A percentile compares a stretch with the other conserved stretches of the same genome.
Evolutionary conservation across 2,113 vertebrate species (phyloP).

Genomic region (Pantherophis guttatus): DNA sequence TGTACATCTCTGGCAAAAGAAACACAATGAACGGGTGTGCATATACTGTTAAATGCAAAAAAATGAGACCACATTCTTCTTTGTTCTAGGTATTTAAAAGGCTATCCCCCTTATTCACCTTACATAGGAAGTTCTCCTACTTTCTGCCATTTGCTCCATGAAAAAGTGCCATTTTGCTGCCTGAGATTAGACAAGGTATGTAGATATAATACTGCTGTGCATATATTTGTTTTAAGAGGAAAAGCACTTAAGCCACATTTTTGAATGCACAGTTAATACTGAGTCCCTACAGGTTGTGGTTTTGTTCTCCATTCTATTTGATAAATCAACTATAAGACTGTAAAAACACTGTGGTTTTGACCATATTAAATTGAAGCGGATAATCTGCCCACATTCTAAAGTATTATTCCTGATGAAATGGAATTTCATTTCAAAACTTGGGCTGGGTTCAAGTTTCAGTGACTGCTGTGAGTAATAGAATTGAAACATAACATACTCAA

Average conservation of each 20-base stretch:
- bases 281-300: not conserved
- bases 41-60: not conserved
- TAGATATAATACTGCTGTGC: not conserved
- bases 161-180: conserved; percentile 95
- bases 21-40: accelerated
- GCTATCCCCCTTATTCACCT: conserved; percentile 94
- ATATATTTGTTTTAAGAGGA: not conserved
- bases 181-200: conserved; percentile 89
- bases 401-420: not conserved
- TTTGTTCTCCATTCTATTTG: not conserved
- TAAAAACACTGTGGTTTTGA: not conserved
- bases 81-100: conserved; percentile 85
- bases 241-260: not conserved
- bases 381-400: not conserved
- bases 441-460: not conserved
- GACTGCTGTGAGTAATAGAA: not conserved
- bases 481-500: not conserved
- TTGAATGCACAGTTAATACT: not conserved
- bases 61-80: not conserved
- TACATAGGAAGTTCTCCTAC: conserved; percentile 97
- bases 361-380: not conserved
- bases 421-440: not conserved
- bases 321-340: not conserved
- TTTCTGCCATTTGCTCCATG: conserved; percentile 90
- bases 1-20: not conserved